Evolutionary conservation across 2,797 vertebrate genomes (phyloP).

Genomic region (Trachurus trachurus): DNA sequence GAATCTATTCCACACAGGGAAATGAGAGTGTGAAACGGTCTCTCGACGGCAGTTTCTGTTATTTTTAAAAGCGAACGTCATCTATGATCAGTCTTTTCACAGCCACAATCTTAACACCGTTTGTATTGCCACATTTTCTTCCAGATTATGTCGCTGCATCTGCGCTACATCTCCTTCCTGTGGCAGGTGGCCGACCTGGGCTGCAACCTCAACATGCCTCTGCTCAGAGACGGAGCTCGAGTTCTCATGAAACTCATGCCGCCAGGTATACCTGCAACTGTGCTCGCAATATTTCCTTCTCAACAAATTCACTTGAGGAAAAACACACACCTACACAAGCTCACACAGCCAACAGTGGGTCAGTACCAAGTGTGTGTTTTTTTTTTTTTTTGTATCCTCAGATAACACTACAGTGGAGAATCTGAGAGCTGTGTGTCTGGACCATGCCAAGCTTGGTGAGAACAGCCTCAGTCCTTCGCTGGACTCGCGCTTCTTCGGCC

Average conservation of each 20-base stretch:
- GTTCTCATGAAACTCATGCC: conserved; percentile 99
- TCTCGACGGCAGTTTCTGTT: neutral
- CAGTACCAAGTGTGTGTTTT: neutral
- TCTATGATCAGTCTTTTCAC: neutral
- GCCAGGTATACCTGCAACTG: conserved; percentile 87
- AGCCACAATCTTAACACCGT: neutral
- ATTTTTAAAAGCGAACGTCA: neutral
- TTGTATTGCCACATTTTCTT: conserved; percentile 51
- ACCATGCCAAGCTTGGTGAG: conserved; percentile 98
- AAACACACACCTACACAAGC: conserved; percentile 5
- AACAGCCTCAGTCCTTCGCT: conserved; percentile 98
- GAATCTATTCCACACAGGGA: neutral
- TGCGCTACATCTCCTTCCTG: conserved; percentile 98
- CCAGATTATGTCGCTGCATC: conserved; percentile 99
- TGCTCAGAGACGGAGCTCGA: conserved; percentile 96
- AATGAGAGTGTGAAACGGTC: neutral
- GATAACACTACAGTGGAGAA: conserved; percentile 98
- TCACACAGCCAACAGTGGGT: neutral
- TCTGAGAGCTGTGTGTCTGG: conserved; percentile 96
- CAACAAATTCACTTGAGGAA: neutral
- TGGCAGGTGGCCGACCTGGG: conserved; percentile 99
- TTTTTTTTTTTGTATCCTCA: conserved; percentile 60
- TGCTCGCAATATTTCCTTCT: neutral
- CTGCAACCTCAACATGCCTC: conserved; percentile 98
- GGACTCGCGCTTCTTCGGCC: conserved; percentile 98